phyloP scores from a whole-genome alignment of 2,113 vertebrate genomes.

The Sinocyclocheilus maitianheensis region DNA sequence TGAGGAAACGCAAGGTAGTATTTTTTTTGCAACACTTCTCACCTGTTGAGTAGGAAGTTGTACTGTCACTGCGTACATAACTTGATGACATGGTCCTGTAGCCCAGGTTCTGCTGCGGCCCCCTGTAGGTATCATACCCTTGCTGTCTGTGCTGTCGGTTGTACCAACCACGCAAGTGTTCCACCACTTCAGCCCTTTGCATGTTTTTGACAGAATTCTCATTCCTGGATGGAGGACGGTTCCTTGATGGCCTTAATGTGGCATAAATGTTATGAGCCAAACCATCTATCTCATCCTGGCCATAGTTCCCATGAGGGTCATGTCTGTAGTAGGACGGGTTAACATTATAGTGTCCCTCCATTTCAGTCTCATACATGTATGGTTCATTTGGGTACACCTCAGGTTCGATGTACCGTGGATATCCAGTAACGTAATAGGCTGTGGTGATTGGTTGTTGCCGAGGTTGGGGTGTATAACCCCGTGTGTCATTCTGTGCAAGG shows the following conservation, averaged over 20 bases:
- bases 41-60: slow-evolving; percentile 83
- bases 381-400: slow-evolving; percentile 78
- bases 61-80: slow-evolving; percentile 79
- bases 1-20: background rate
- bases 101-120: slow-evolving; percentile 83
- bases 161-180: slow-evolving; percentile 95
- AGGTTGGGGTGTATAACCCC: slow-evolving; percentile 74
- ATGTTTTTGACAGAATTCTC: slow-evolving; percentile 85
- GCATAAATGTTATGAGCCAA: slow-evolving; percentile 86
- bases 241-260: slow-evolving; percentile 85
- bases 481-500: slow-evolving; percentile 83
- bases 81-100: slow-evolving; percentile 80
- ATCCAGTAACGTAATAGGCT: slow-evolving; percentile 85
- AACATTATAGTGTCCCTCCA: slow-evolving; percentile 90
- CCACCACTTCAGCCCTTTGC: slow-evolving; percentile 90
- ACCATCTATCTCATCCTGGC: slow-evolving; percentile 79
- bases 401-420: slow-evolving; percentile 73
- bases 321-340: slow-evolving; percentile 83
- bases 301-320: slow-evolving; percentile 77
- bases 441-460: slow-evolving; percentile 78
- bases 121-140: slow-evolving; percentile 82
- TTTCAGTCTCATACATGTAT: slow-evolving; percentile 86
- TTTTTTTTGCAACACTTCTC: background rate
- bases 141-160: slow-evolving; percentile 87
- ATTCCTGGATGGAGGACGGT: slow-evolving; percentile 72